Conservation (phyloP, 2,113 vertebrate species). For the Mormyrus iriodes region DNA sequence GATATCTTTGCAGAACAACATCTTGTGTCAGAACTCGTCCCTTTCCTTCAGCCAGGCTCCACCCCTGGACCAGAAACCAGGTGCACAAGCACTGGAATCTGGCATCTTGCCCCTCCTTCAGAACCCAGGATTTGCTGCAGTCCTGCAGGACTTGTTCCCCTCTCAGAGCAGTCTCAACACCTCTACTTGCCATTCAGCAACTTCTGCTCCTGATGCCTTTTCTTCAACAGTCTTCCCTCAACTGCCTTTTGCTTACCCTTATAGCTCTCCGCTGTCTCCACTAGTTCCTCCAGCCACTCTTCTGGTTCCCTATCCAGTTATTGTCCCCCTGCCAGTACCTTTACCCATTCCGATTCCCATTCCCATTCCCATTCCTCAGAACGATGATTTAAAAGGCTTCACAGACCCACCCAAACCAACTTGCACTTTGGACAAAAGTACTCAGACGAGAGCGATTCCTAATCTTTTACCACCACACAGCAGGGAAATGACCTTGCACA, state of each 20-base stretch:
- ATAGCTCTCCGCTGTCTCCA: conserved; percentile 76
- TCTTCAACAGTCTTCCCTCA: conserved; percentile 49
- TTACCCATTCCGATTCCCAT: conserved; percentile 85
- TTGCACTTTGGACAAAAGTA: conserved; percentile 72
- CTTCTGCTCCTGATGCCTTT: conserved; percentile 54
- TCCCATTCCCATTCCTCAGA: conserved; percentile 73
- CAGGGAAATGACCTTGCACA: conserved; percentile 13
- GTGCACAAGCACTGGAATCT: conserved; percentile 67
- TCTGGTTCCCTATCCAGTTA: conserved; percentile 87
- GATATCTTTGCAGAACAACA: conserved; percentile 67
- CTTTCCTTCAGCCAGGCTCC: conserved; percentile 68
- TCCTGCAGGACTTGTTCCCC: conserved; percentile 88
- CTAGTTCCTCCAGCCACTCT: conserved; percentile 88
- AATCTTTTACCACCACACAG: conserved; percentile 24
- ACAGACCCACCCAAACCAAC: conserved; percentile 63
- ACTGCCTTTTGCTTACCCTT: conserved; percentile 68
- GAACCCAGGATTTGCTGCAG: conserved; percentile 78
- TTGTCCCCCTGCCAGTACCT: conserved; percentile 87
- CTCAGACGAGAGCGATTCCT: conserved; percentile 66
- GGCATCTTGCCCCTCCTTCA: conserved; percentile 77
- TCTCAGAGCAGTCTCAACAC: conserved; percentile 64
- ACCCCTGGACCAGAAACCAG: conserved; percentile 75
- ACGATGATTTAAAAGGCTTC: conserved; percentile 68
- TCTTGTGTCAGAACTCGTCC: conserved; percentile 68
- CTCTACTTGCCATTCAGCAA: conserved; percentile 66